Base-by-base conservation (phyloP, 2,888 invertebrate species). In the Stenotaenia linearis region DNA sequence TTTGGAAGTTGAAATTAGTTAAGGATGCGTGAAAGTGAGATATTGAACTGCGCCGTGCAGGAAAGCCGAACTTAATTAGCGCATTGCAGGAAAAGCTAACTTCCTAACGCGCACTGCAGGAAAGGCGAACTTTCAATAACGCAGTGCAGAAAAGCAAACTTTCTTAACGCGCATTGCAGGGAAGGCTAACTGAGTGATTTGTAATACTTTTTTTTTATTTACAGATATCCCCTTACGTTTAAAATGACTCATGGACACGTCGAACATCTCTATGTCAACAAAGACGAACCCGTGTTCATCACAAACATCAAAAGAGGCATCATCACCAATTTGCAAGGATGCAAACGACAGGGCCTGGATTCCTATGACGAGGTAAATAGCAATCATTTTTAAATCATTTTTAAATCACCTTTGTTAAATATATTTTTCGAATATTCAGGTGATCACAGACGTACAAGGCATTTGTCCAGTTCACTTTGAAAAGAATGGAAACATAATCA, bases 241-340 rank as follows among this genome's bases (percentile, higher is more conserved):
- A 74, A 78, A 6, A 78, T 82, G 21, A 25, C 18, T 18, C 78
- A 82, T 12, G 83, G 83, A 7, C 78, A 80, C 32, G 50, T 83
- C 0, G 10, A 18, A 10, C 77, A 79, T 12, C 10, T 83, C 9
- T 28, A 74, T 18, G 77, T 81, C 1, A 25, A 80, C 28, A 76
- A 80, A 25, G 75, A 80, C 10, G 83, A 82, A 78, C 80, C 82
- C 2, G 15, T 82, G 7, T n/a, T 75, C 69, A 76, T 79, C 9
- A 37, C 81, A 7, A 83, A 83, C 37, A 81, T 83, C 37, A 83
- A 83, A 80, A 79, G 82, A 79, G 83, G 82, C 3, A 82, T 81
- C 18, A 77, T 82, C 4, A 81, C 82, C 4, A 79, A 81, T 9
- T 79, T 83, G 32, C 75, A 80, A 10, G 80, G 78, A 6, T 81